A percentile compares a stretch with the other conserved stretches of the same genome.
These are phyloP conservation scores for Palloptera scutellata DNA, from an alignment of 2,888 invertebrate genomes.

Conservation along the genomic window DNA sequence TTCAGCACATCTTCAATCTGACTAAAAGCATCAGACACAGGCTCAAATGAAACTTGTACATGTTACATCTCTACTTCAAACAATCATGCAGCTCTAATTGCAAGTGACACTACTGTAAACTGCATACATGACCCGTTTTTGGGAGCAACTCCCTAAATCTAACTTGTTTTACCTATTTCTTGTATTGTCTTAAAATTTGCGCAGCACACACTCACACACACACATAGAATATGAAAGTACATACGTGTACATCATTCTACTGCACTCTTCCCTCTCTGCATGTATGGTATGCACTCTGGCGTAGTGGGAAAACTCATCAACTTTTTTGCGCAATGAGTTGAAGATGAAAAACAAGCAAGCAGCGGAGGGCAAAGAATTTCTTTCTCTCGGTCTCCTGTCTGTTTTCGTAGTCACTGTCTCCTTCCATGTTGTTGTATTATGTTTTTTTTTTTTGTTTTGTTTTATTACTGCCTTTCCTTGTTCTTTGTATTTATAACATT, in stretches of 20 bases:
- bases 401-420: background rate
- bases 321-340: background rate
- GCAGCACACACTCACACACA: too few relatives aligned
- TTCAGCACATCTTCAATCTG: slow-evolving; percentile 32
- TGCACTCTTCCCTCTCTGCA: background rate
- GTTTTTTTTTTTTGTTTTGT: too few relatives aligned
- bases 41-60: slow-evolving; percentile 16
- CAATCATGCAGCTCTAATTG: slow-evolving; percentile 28
- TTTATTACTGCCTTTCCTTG: background rate
- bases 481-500: background rate
- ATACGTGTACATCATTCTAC: too few relatives aligned
- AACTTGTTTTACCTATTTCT: background rate
- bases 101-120: slow-evolving; percentile 15
- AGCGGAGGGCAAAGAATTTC: too few relatives aligned
- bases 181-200: slow-evolving; percentile 1
- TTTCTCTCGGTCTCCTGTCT: background rate
- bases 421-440: background rate
- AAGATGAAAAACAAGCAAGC: too few relatives aligned
- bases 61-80: slow-evolving; percentile 8
- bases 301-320: slow-evolving; percentile 11
- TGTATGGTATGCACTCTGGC: background rate
- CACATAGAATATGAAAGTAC: too few relatives aligned
- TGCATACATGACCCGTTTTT: slow-evolving; percentile 23
- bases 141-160: background rate
- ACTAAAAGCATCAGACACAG: slow-evolving; percentile 33